phyloP scores from a whole-genome alignment of 1,140 invertebrate species.

The Maconellicoccus hirsutus region DNA sequence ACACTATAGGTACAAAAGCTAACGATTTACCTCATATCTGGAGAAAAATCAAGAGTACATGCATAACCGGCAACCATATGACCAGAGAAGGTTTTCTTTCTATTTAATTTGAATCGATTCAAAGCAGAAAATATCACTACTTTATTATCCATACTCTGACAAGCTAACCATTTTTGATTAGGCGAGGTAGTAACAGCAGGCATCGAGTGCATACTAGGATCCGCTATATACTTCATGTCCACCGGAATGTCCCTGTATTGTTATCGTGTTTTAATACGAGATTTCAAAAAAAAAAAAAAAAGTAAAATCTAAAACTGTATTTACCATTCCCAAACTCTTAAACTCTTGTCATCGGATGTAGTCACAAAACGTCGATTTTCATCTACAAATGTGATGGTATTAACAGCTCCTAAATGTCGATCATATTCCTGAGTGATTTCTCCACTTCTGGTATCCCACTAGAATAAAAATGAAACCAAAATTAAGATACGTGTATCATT shows the following conservation, averaged over 20 bases:
- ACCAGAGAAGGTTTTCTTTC: slow-evolving; percentile 94
- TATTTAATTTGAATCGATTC: slow-evolving; percentile 93
- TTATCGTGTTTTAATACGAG: no score
- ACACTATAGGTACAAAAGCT: background rate
- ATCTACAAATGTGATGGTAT: slow-evolving; percentile 98
- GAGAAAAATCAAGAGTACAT: slow-evolving; percentile 92
- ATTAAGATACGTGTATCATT: background rate
- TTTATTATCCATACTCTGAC: slow-evolving; percentile 99
- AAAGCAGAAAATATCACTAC: slow-evolving; percentile 95
- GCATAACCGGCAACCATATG: slow-evolving; percentile 99
- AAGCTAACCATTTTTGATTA: slow-evolving; percentile 97
- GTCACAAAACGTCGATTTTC: slow-evolving; percentile 95
- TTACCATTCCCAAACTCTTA: slow-evolving; percentile 98
- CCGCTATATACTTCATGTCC: slow-evolving; percentile 99
- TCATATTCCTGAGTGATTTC: slow-evolving; percentile 99
- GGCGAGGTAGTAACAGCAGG: slow-evolving; percentile 88
- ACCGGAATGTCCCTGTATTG: slow-evolving; percentile 86
- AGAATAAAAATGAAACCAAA: slow-evolving; percentile 33
- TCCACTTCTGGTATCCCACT: slow-evolving; percentile 92
- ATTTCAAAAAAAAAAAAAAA: no score
- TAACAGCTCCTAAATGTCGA: slow-evolving; percentile 94
- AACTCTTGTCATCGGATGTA: slow-evolving; percentile 97
- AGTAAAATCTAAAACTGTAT: slow-evolving; percentile 30
- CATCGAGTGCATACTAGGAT: slow-evolving; percentile 99
- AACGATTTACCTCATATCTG: slow-evolving; percentile 79